Base-by-base conservation (phyloP, 2,113 vertebrate genomes). In the Eulemur rufifrons region DNA sequence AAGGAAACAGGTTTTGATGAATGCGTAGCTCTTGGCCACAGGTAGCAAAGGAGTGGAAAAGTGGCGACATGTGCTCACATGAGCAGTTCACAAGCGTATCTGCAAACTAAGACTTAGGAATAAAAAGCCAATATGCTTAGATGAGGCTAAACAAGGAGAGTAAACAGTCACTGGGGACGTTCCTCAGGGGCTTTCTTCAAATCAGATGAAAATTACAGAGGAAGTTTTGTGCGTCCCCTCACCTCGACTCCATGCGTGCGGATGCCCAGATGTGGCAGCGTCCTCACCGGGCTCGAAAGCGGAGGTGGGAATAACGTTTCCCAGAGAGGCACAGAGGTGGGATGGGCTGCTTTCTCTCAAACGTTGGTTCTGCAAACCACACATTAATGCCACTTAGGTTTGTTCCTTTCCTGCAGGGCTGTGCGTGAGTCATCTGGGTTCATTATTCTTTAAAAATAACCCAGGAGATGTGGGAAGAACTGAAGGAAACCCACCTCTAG, bases 371-470 rank as follows among this genome's bases (percentile, higher is more conserved):
- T 80, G 74, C 34, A 85, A 95, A 85, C 93, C 93, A 20, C 52
- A n/a, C 64, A 87, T 97, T 95, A 96, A 84, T 64, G 64, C 56
- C 42, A 52, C 17, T 34, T 14, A 39, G 52, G 63, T 68, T 87
- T 84, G 83, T 81, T 96, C 89, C 45, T 86, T 81, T 94, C 86
- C 83, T 66, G 80, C 69, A 74, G 84, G 64, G 86, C 71, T 93
- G 59, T 54, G 90, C 34, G n/a, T 94, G 92, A 96, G 82, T 95
- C 97, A 94, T 96, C 94, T 12, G 11, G 37, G 47, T 73, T 96
- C 95, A 93, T 97, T 97, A 95, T 92, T 93, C 89, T 95, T 96
- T 95, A 95, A 95, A 97, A 96, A 97, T 97, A 98, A 95, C 89
- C 23, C 39, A 54, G 69, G 39, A 87, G 80, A 85, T 29, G 39